These are phyloP conservation scores for Otocyon megalotis DNA, from an alignment of 2,113 vertebrate species.

Conservation along the genomic window DNA sequence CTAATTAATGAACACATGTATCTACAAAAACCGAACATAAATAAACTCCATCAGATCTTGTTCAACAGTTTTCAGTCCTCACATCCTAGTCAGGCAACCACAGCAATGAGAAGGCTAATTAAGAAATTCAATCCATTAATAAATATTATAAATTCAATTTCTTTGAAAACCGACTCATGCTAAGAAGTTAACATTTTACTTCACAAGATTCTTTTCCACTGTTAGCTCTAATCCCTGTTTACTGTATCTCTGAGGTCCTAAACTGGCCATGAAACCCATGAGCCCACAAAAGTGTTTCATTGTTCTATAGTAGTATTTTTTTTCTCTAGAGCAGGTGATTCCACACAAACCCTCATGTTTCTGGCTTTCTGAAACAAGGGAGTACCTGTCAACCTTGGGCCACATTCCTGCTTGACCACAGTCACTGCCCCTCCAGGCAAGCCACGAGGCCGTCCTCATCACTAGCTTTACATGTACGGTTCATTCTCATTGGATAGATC, in stretches of 20 bases:
- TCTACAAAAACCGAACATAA: slow-evolving; percentile 31
- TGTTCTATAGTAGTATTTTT: background rate
- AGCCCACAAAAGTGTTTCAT: background rate
- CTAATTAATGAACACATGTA: background rate
- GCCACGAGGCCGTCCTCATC: background rate
- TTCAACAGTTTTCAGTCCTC: background rate
- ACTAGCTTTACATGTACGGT: background rate
- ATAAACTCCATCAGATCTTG: background rate
- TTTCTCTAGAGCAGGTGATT: background rate
- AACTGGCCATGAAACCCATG: background rate
- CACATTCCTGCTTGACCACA: background rate
- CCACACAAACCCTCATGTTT: background rate
- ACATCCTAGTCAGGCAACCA: background rate
- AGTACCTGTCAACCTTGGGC: background rate
- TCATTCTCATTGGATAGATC: background rate
- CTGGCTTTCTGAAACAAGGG: background rate
- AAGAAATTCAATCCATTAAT: slow-evolving; percentile 38
- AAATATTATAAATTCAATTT: slow-evolving; percentile 31
- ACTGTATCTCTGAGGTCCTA: background rate
- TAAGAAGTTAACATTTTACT: background rate
- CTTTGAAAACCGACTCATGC: slow-evolving; percentile 49
- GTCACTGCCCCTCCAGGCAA: background rate
- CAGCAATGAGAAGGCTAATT: background rate
- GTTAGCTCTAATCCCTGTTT: background rate
- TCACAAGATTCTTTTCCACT: background rate